A percentile compares a stretch with the other conserved stretches of the same genome.
Evolutionary conservation across 1,140 invertebrate genomes (phyloP).

Genomic region (Lysiphlebus fabarum): DNA sequence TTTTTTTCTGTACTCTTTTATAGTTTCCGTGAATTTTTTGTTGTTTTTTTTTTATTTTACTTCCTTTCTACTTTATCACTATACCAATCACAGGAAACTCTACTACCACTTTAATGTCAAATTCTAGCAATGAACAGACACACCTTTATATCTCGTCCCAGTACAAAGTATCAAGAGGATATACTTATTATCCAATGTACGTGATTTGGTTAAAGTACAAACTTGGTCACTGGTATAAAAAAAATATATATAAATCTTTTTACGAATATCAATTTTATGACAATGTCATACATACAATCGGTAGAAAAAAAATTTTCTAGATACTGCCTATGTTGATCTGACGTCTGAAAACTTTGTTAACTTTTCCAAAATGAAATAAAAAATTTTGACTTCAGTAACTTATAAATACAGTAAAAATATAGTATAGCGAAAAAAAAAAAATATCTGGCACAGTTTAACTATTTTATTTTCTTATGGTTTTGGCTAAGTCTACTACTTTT

Average conservation of each 20-base stretch:
- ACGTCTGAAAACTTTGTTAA: too few relatives aligned
- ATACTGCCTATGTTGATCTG: too few relatives aligned
- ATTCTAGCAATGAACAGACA: conserved; percentile 19
- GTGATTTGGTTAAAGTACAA: conserved; percentile 24
- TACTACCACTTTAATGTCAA: conserved; percentile 1
- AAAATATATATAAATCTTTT: neutral
- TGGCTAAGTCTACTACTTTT: too few relatives aligned
- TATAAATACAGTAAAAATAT: too few relatives aligned
- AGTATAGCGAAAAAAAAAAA: too few relatives aligned
- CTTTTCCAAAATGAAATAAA: too few relatives aligned
- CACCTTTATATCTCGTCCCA: conserved; percentile 19
- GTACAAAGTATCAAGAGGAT: conserved; percentile 19
- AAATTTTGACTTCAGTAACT: too few relatives aligned
- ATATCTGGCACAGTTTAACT: too few relatives aligned
- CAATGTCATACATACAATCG: too few relatives aligned
- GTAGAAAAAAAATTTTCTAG: too few relatives aligned
- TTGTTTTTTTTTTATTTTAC: neutral
- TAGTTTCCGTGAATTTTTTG: neutral
- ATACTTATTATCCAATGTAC: conserved; percentile 26
- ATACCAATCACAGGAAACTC: conserved; percentile 24
- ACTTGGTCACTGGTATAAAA: conserved; percentile 11
- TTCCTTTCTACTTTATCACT: conserved; percentile 25
- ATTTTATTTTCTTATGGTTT: too few relatives aligned
- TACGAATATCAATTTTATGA: neutral
- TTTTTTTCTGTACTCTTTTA: neutral